Evolutionary conservation across 1,140 invertebrate species (phyloP).

Genomic region (Meloidogyne hapla): DNA sequence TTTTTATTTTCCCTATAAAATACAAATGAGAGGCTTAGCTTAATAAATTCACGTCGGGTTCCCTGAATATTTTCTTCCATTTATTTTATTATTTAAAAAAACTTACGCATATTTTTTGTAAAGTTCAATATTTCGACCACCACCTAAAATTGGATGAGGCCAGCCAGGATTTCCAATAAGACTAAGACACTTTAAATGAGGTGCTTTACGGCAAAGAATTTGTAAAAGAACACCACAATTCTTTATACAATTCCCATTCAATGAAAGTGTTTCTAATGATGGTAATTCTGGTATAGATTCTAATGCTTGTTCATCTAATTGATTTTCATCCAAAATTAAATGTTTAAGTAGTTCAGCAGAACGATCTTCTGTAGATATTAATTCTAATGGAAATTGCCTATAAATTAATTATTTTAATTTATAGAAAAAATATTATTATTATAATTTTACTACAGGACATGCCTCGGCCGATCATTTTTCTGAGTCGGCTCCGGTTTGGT

Average conservation of each 20-base stretch:
- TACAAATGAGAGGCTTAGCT: too few species aligned
- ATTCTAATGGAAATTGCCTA: slow-evolving; percentile 22
- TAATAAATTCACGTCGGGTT: too few species aligned
- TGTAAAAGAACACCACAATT: slow-evolving; percentile 46
- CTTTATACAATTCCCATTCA: slow-evolving; percentile 47
- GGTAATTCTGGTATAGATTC: slow-evolving; percentile 31
- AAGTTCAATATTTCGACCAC: neutral
- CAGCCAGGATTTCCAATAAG: slow-evolving; percentile 52
- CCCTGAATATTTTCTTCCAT: too few species aligned
- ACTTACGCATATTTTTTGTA: slow-evolving; percentile 1
- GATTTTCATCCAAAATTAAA: slow-evolving; percentile 50
- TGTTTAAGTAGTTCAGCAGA: slow-evolving; percentile 39
- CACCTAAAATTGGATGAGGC: slow-evolving; percentile 36
- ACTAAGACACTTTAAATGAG: slow-evolving; percentile 44
- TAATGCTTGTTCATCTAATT: slow-evolving; percentile 43
- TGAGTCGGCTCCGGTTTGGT: neutral
- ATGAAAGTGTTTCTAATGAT: slow-evolving; percentile 42
- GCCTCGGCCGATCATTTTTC: neutral
- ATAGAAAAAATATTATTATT: neutral
- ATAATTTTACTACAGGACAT: neutral
- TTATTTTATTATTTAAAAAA: too few species aligned
- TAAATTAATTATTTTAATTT: neutral
- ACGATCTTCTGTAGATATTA: slow-evolving; percentile 1
- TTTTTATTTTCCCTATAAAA: neutral
- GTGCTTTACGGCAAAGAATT: slow-evolving; percentile 42